These are phyloP conservation scores for Phaethon lepturus DNA, from an alignment of 2,113 vertebrate genomes.

Conservation along the genomic window DNA sequence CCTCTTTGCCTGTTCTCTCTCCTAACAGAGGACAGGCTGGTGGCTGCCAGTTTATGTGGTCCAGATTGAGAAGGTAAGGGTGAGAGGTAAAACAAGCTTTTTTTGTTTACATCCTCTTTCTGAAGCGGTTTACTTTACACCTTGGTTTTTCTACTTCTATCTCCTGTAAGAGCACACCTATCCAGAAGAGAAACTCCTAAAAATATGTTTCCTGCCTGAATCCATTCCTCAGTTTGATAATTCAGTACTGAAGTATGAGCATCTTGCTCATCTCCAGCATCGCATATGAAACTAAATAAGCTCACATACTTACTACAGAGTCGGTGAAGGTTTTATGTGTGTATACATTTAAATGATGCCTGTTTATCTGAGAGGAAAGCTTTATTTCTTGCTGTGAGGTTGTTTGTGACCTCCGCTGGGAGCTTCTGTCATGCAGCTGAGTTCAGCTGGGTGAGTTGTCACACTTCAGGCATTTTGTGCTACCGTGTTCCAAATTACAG, in stretches of 20 bases:
- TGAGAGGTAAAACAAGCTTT: background rate
- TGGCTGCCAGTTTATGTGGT: background rate
- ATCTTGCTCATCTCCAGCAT: background rate
- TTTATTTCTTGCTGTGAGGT: background rate
- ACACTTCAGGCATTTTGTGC: background rate
- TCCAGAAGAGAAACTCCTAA: background rate
- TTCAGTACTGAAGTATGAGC: background rate
- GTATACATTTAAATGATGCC: background rate
- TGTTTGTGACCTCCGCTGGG: background rate
- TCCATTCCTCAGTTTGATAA: background rate
- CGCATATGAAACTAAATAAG: background rate
- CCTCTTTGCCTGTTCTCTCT: background rate
- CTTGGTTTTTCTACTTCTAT: background rate
- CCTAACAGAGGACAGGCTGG: background rate
- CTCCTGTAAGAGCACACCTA: background rate
- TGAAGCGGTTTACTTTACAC: background rate
- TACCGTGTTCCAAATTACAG: background rate
- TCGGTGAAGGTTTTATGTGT: background rate
- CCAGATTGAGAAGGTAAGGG: background rate
- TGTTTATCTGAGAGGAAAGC: background rate
- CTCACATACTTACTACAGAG: background rate
- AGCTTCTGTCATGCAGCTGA: background rate
- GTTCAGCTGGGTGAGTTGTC: background rate
- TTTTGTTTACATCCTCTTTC: background rate
- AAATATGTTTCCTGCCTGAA: background rate